Evolutionary conservation across 30 jellyfish, hydroid and myxozoan species (phyloP).

Genomic region (Mastigias papua): DNA sequence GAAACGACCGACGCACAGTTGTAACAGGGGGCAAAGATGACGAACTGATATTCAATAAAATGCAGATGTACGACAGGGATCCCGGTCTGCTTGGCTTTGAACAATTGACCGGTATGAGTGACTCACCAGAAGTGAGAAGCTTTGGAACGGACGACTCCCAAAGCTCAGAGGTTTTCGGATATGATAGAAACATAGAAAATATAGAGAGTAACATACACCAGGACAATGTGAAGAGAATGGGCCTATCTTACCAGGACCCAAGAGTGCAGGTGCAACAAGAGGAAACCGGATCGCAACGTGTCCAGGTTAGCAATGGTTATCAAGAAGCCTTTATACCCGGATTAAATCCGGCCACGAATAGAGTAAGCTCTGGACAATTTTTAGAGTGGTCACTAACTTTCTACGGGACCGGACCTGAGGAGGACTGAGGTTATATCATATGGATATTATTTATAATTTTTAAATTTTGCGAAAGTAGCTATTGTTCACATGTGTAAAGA

Average conservation of each 20-base stretch:
- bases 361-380: conserved; percentile 97
- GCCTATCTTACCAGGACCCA: conserved; percentile 96
- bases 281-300: conserved; percentile 99
- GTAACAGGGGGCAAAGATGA: conserved; percentile 91
- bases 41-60: conserved; percentile 78
- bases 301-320: conserved; percentile 99
- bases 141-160: conserved; percentile 79
- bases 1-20: conserved; percentile 89
- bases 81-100: conserved; percentile 76
- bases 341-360: conserved; percentile 72
- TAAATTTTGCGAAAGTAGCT: neutral
- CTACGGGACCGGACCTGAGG: conserved; percentile 99
- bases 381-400: conserved; percentile 95
- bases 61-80: conserved; percentile 84
- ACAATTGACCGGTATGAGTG: conserved; percentile 55
- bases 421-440: conserved; percentile 59
- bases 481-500: neutral
- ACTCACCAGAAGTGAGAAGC: conserved; percentile 45
- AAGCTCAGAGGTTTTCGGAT: conserved; percentile 94
- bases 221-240: conserved; percentile 90
- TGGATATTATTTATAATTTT: no score
- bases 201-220: conserved; percentile 67
- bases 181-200: conserved; percentile 93
- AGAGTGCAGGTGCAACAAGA: conserved; percentile 98
- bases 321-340: conserved; percentile 96